These are phyloP conservation scores for Spodoptera littoralis DNA, from an alignment of 2,888 invertebrate genomes.

Conservation along the genomic window DNA sequence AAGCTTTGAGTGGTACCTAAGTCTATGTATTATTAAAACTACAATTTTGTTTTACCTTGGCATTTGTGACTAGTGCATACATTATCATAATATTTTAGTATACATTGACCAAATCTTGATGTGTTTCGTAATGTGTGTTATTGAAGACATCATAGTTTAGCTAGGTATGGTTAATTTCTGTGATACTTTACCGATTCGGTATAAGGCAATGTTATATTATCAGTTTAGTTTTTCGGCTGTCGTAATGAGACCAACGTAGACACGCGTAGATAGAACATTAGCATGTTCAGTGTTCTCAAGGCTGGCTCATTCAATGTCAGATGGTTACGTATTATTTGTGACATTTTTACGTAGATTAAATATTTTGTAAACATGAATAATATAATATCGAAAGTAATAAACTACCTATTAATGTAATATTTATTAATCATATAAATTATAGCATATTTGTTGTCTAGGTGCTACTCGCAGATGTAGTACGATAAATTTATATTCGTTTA, in stretches of 20 bases:
- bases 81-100: constrained; percentile 59
- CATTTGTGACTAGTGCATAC: constrained; percentile 59
- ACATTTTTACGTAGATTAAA: constrained; percentile 50
- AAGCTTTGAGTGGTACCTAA: constrained; percentile 69
- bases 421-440: constrained; percentile 58
- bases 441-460: constrained; percentile 54
- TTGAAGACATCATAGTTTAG: constrained; percentile 83
- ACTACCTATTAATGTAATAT: constrained; percentile 55
- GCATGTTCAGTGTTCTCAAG: constrained; percentile 28
- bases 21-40: constrained; percentile 52
- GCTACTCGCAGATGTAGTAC: constrained; percentile 47
- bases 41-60: constrained; percentile 56
- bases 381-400: constrained; percentile 50
- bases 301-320: constrained; percentile 44
- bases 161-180: constrained; percentile 88
- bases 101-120: constrained; percentile 79
- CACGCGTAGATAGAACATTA: constrained; percentile 42
- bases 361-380: constrained; percentile 54
- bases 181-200: constrained; percentile 88
- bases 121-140: constrained; percentile 73
- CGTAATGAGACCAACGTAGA: constrained; percentile 39
- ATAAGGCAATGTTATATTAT: constrained; percentile 82
- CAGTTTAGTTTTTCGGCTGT: constrained; percentile 68
- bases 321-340: constrained; percentile 49
- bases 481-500: constrained; percentile 49